Evolutionary conservation across 2,797 vertebrate genomes (phyloP).

Genomic region (Etheostoma perlongum): DNA sequence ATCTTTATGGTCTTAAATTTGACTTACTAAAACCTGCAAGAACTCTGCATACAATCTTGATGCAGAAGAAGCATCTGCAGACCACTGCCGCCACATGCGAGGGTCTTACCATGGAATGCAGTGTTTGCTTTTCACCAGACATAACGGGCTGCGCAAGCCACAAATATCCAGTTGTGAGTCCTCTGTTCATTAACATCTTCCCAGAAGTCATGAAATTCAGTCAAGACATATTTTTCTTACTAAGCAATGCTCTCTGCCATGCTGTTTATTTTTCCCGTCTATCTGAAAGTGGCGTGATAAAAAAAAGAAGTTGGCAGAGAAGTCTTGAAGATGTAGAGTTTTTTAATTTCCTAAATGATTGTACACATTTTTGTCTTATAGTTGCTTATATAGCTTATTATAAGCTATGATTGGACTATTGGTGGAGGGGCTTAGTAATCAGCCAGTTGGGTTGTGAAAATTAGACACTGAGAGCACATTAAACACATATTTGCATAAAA

Average conservation of each 20-base stretch:
- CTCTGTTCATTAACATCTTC: background rate
- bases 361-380: background rate
- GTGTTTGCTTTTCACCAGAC: constrained; percentile 36
- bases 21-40: too few species aligned
- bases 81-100: constrained; percentile 7
- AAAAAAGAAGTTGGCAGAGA: background rate
- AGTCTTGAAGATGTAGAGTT: background rate
- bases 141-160: background rate
- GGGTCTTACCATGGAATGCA: constrained; percentile 8
- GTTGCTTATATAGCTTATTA: too few species aligned
- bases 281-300: background rate
- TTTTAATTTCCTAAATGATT: background rate
- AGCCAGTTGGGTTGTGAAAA: too few species aligned
- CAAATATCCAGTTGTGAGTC: constrained; percentile 22
- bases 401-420: too few species aligned
- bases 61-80: background rate
- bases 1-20: too few species aligned
- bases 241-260: background rate
- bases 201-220: background rate
- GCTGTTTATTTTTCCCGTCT: background rate
- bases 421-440: too few species aligned
- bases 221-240: background rate
- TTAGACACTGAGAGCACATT: too few species aligned
- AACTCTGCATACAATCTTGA: background rate
- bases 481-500: too few species aligned